Evolutionary conservation across 2,888 invertebrate genomes (phyloP), one percentile per base, ranked within the genome.

Genomic region (Andrena bicolor): DNA sequence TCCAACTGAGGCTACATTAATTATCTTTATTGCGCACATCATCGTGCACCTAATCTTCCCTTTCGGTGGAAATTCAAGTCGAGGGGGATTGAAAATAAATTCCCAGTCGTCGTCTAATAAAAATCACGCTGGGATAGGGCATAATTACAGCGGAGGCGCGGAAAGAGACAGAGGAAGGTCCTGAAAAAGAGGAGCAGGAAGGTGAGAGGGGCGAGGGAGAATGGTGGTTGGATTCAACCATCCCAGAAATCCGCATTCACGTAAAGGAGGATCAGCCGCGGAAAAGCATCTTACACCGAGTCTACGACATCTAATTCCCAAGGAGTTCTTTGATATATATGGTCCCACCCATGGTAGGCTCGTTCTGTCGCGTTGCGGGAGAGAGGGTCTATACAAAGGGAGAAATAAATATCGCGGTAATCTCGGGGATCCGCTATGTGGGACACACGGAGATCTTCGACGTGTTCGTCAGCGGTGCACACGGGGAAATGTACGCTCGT

Each of bases 341-440:
- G 53, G 41, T 69, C 60, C 70, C 26, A 65, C 53, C 53, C 65
- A 61, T 10, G 23, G 41, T 26, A 23, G 23, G 64, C 64, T 69
- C 82, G 73, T 70, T 66, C 73, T 53, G 82, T 53, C 58, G 80
- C 53, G 82, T 53, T 51, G 80, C 56, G 73, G 81, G 80, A 82
- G 56, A 84, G 82, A 87, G 85, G 88, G 83, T 85, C 78, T 82
- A 81, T 78, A 90, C 90, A 91, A 90, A 90, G 90, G 74, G 79
- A 79, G 88, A 92, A 91, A 93, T 93, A 92, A 92, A 92, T 92
- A 92, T 91, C 87, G 88, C 84, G 79, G 76, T 90, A 90, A 89
- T 89, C 89, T 85, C 82, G 70, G 23, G 56, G 82, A 88, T 88
- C 69, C 80, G 77, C 82, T 78, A 84, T 84, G 77, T 88, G 82